A percentile compares a stretch with the other conserved stretches of the same genome.
Conservation (phyloP, 2,797 vertebrate species). For the Enteromius unitaeniatus region DNA sequence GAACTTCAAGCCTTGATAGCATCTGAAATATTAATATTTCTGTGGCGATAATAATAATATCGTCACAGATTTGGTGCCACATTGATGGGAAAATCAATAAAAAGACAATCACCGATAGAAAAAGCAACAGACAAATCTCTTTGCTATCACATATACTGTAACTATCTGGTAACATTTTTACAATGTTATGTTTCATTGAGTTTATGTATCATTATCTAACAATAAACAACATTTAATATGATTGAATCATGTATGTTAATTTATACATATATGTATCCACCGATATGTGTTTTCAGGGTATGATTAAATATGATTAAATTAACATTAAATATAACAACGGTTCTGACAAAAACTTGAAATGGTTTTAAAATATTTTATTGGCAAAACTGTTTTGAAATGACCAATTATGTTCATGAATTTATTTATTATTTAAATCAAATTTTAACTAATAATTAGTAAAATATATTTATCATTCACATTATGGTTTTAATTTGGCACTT, state of each 20-base stretch:
- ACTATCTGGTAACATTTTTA: not conserved
- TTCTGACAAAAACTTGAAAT: not conserved
- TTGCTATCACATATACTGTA: not conserved
- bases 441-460: too few relatives aligned
- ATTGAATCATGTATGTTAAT: not conserved
- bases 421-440: too few relatives aligned
- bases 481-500: not conserved
- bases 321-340: not conserved
- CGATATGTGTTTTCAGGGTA: not conserved
- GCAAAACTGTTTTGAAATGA: not conserved
- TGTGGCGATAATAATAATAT: not conserved
- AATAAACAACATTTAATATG: not conserved
- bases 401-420: not conserved
- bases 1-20: not conserved
- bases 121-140: conserved; percentile 2
- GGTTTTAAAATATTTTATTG: not conserved
- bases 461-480: not conserved
- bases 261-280: not conserved
- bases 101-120: not conserved
- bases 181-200: not conserved
- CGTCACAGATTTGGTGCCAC: not conserved
- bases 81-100: not conserved
- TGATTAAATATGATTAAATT: too few relatives aligned
- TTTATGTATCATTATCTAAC: not conserved
- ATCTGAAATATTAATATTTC: not conserved